Evolutionary conservation across 2,888 invertebrate genomes (phyloP), one percentile per base, ranked within the genome.

Genomic region (Agrilus cyanescens): DNA sequence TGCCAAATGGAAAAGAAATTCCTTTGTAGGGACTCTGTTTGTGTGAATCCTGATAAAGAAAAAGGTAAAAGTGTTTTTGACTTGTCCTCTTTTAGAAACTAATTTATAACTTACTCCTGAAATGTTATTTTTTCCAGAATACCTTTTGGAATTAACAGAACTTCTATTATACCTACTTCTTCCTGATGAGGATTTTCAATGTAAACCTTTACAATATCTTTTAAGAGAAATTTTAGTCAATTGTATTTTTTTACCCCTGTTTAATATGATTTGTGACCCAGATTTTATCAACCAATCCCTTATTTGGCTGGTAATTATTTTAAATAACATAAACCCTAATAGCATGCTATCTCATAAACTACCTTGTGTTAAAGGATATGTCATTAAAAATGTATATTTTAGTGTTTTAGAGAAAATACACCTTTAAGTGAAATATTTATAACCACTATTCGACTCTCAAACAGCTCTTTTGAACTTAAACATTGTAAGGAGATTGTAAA

Each of bases 271-370:
- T 40, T 73, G 88, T 34, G 89, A 91, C 68, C 91, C 94, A 39
- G 90, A 93, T 72, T 90, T 85, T 61, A 82, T 94, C 53, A 94
- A 94, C 69, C 85, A 89, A 67, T 77, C 82, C 48, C 83, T 91
- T 59, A 78, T 90, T 57, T 87, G 85, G 82, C 76, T 85, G 75
- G 90, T 90, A 65, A 76, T 81, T 72, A 45, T 20, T 20, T 20
- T 4, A 5, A 20, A 20, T 20, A 4, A 20, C 4, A 20, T 20
- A 20, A 20, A 20, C 20, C 6, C 20, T 5, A 20, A 20, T 7
- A 20, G 7, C 32, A 32, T 32, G 12, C 10, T 32, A 32, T 8
- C 14, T 32, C 6, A 32, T 14, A 8, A 3, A 32, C n/a, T 20
- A 5, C 7, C 10, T 32, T 32, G 8, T 4, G 32, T 34, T 33